A percentile compares a stretch with the other conserved stretches of the same genome.
Evolutionary conservation across 2,888 invertebrate genomes (phyloP).

Genomic region (Parnassius orleans): DNA sequence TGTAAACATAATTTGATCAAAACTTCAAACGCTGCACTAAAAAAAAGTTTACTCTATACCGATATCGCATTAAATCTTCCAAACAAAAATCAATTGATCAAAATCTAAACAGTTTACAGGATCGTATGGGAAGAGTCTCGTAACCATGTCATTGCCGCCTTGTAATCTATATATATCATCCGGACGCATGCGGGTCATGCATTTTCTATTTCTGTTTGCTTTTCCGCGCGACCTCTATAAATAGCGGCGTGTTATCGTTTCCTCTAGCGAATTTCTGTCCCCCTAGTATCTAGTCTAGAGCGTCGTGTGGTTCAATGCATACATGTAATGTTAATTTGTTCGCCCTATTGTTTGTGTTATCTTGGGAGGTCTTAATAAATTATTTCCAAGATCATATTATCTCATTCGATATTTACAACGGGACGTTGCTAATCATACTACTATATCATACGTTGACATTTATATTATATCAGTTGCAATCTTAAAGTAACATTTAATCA

Average conservation of each 20-base stretch:
- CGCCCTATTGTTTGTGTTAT: background rate
- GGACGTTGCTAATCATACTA: background rate
- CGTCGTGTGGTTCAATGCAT: constrained; percentile 1
- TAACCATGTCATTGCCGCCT: constrained; percentile 40
- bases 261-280: constrained; percentile 8
- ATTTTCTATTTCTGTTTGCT: constrained; percentile 29
- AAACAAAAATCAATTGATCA: constrained; percentile 20
- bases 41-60: constrained; percentile 2
- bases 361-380: constrained; percentile 2
- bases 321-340: constrained; percentile 1
- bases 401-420: background rate
- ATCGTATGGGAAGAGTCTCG: constrained; percentile 10
- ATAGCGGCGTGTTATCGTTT: constrained; percentile 19
- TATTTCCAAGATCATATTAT: background rate
- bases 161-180: constrained; percentile 36
- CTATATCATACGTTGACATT: too few species aligned
- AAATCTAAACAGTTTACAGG: constrained; percentile 21
- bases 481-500: too few species aligned
- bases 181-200: constrained; percentile 35
- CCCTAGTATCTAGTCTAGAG: constrained; percentile 7
- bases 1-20: constrained; percentile 4
- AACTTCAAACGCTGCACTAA: constrained; percentile 3
- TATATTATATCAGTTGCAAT: too few species aligned
- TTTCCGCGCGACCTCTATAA: constrained; percentile 25
- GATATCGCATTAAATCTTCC: constrained; percentile 7